These are phyloP conservation scores for Echinometra lucunter DNA, from an alignment of 53 echinoderm and acorn worm species.

Conservation along the genomic window DNA sequence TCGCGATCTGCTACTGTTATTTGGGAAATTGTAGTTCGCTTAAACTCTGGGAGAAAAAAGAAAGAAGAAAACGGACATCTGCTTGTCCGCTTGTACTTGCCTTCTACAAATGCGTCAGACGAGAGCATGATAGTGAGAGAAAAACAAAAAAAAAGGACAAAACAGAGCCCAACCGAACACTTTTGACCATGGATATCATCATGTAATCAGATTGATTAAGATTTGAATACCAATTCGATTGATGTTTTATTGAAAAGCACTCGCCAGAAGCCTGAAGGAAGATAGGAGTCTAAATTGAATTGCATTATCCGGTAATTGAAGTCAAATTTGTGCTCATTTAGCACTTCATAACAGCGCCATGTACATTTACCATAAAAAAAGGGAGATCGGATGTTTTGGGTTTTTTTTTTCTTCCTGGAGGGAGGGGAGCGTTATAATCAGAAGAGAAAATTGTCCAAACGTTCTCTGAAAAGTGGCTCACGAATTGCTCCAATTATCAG, in stretches of 20 bases:
- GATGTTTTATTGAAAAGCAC: conserved; percentile 65
- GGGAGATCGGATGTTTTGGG: not conserved
- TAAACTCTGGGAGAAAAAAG: conserved; percentile 4
- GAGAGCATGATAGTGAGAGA: conserved; percentile 8
- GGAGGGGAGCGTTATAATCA: not conserved
- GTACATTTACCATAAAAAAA: not conserved
- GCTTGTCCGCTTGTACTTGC: conserved; percentile 37
- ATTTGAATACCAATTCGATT: conserved; percentile 62
- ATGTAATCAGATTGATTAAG: conserved; percentile 63
- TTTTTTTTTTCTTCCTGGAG: not conserved
- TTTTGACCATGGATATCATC: conserved; percentile 52
- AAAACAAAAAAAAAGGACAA: too few relatives aligned
- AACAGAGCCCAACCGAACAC: not conserved
- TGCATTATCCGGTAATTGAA: conserved; percentile 56
- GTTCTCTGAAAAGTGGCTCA: conserved; percentile 22
- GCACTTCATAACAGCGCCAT: conserved; percentile 58
- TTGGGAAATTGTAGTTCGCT: not conserved
- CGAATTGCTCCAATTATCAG: conserved; percentile 57
- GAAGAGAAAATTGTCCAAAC: conserved; percentile 48
- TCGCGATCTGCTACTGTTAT: conserved; percentile 47
- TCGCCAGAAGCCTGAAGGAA: conserved; percentile 30
- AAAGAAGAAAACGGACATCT: not conserved
- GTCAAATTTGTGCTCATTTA: conserved; percentile 52
- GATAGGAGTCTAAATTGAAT: conserved; percentile 41
- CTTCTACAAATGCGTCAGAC: conserved; percentile 19